phyloP scores from a whole-genome alignment of 2,113 vertebrate species.

The Sardina pilchardus region DNA sequence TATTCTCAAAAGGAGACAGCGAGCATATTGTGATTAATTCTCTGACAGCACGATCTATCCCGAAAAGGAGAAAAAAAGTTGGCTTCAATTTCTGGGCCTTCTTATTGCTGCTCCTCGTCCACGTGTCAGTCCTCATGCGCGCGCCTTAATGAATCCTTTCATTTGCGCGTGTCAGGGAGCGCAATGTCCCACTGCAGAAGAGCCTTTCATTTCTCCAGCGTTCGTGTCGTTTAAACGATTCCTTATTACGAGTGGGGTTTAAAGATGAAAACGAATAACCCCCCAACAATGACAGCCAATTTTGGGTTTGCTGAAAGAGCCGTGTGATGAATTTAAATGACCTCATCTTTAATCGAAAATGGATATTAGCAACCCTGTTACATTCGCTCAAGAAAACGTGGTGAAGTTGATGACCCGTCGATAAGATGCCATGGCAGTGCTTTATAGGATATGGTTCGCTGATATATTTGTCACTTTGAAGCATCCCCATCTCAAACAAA shows the following conservation, averaged over 20 bases:
- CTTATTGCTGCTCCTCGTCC: background rate
- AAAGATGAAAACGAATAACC: conserved; percentile 66
- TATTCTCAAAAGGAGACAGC: conserved; percentile 63
- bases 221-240: conserved; percentile 64
- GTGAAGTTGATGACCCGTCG: background rate
- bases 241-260: conserved; percentile 56
- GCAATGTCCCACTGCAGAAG: conserved; percentile 33
- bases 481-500: background rate
- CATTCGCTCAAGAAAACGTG: conserved; percentile 1
- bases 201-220: conserved; percentile 48
- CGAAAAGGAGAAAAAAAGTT: conserved; percentile 53
- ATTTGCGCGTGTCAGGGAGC: conserved; percentile 51
- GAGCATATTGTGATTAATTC: conserved; percentile 72
- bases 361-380: conserved; percentile 57
- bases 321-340: conserved; percentile 62
- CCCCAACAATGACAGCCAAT: conserved; percentile 59
- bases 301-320: conserved; percentile 56
- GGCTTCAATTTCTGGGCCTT: conserved; percentile 30
- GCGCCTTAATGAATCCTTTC: conserved; percentile 59
- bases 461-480: conserved; percentile 13
- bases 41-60: conserved; percentile 55
- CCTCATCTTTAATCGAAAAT: conserved; percentile 60
- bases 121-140: background rate
- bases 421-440: background rate
- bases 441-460: background rate